A percentile compares a stretch with the other conserved stretches of the same genome.
Evolutionary conservation across 2,113 vertebrate genomes (phyloP).

Genomic region (Oophaga pumilio): DNA sequence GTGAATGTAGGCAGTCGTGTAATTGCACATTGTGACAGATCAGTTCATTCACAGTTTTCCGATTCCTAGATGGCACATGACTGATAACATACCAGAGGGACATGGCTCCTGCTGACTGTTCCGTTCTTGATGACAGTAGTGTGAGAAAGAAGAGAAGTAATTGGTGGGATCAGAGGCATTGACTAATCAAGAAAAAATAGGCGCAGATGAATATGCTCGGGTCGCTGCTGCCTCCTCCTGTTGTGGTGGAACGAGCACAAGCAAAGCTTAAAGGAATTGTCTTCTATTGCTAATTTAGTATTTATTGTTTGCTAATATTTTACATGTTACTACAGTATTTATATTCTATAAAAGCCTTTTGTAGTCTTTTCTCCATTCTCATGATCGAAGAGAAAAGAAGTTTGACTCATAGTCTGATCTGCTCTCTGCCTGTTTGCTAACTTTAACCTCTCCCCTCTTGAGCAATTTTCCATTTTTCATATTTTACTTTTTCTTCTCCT

Average conservation of each 20-base stretch:
- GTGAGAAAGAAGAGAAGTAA: background rate
- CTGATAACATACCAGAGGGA: background rate
- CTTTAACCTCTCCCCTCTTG: background rate
- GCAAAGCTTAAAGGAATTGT: background rate
- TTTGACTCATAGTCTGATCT: background rate
- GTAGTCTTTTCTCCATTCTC: background rate
- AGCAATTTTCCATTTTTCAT: background rate
- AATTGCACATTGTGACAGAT: background rate
- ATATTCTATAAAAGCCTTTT: background rate
- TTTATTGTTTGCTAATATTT: background rate
- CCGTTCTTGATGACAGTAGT: background rate
- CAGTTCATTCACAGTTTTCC: background rate
- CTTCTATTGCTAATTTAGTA: background rate
- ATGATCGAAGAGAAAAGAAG: background rate
- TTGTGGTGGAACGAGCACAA: background rate
- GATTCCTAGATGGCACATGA: constrained; percentile 2
- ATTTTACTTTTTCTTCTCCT: background rate
- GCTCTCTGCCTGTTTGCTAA: background rate
- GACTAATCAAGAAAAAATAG: background rate
- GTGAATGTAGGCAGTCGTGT: background rate
- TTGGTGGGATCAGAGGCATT: background rate
- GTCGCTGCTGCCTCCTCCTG: background rate
- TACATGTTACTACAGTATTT: background rate
- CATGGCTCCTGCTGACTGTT: background rate
- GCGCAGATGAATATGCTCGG: background rate